Evolutionary conservation across 2,113 vertebrate genomes (phyloP).

Genomic region (Atherinomorus stipes): DNA sequence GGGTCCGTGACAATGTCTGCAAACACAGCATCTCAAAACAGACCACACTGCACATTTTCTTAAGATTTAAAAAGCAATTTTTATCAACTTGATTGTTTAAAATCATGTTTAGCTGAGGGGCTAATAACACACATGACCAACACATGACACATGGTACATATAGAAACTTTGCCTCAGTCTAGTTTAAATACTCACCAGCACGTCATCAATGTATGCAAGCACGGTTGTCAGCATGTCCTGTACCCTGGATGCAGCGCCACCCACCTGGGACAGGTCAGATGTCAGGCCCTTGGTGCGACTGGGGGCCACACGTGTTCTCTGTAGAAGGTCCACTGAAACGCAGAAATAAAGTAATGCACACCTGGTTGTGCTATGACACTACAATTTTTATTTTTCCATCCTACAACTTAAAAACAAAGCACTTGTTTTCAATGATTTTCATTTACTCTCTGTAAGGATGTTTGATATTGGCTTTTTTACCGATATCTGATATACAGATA

Average conservation of each 20-base stretch:
- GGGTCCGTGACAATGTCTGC: not conserved
- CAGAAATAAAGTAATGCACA: not conserved
- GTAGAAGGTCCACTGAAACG: constrained; percentile 91
- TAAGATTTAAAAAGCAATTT: not conserved
- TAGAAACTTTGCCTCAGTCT: not conserved
- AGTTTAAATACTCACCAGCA: constrained; percentile 87
- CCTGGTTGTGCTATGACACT: not conserved
- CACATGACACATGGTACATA: no score
- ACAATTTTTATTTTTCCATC: no score
- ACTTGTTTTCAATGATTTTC: no score
- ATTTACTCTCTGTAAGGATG: no score
- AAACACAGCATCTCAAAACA: not conserved
- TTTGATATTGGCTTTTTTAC: no score
- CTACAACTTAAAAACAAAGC: no score
- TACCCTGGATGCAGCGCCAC: constrained; percentile 86
- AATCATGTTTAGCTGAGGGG: not conserved
- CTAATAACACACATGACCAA: not conserved
- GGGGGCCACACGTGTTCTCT: constrained; percentile 90
- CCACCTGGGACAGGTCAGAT: constrained; percentile 96
- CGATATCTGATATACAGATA: no score
- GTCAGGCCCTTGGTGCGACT: constrained; percentile 92
- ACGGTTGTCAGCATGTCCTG: constrained; percentile 95
- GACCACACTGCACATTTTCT: not conserved
- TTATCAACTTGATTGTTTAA: no score
- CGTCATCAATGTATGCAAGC: constrained; percentile 94